Conservation (phyloP, 2,797 vertebrate species). For the Atherinosoma microstoma region DNA sequence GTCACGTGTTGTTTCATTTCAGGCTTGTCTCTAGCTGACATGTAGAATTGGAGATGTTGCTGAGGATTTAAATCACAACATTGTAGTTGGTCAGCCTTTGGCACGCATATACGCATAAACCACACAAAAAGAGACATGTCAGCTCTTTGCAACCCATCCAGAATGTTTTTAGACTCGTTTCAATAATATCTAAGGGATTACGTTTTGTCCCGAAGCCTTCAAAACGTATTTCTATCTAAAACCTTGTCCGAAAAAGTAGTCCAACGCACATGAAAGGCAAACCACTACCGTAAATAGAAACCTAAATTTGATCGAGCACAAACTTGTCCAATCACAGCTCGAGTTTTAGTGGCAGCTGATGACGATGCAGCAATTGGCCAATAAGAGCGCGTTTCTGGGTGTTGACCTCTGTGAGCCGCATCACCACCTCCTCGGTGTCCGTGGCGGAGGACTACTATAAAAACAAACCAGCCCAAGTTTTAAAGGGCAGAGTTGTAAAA, state of each 20-base stretch:
- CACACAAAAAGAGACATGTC: conserved; percentile 1
- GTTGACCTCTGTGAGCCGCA: conserved; percentile 81
- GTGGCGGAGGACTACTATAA: conserved; percentile 87
- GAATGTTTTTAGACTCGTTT: neutral
- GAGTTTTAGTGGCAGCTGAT: conserved; percentile 2
- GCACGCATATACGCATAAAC: neutral
- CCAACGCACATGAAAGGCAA: conserved; percentile 64
- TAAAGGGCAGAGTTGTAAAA: conserved; percentile 88
- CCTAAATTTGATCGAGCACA: conserved; percentile 60
- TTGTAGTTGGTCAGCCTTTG: neutral
- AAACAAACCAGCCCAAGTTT: conserved; percentile 74
- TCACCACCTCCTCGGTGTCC: conserved; percentile 81
- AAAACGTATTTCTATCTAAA: conserved; percentile 16
- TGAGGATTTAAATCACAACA: conserved; percentile 1
- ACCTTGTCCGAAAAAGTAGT: conserved; percentile 61
- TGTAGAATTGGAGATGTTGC: neutral
- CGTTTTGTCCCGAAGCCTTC: neutral
- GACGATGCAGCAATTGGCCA: conserved; percentile 64
- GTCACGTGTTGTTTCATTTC: conserved; percentile 17
- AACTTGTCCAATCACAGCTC: conserved; percentile 58
- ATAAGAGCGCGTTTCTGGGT: conserved; percentile 62
- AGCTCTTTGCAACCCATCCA: neutral
- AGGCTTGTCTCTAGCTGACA: neutral
- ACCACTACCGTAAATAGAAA: conserved; percentile 79
- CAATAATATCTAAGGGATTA: neutral